Conservation (phyloP, 2,797 vertebrate species). For the Squalus acanthias region DNA sequence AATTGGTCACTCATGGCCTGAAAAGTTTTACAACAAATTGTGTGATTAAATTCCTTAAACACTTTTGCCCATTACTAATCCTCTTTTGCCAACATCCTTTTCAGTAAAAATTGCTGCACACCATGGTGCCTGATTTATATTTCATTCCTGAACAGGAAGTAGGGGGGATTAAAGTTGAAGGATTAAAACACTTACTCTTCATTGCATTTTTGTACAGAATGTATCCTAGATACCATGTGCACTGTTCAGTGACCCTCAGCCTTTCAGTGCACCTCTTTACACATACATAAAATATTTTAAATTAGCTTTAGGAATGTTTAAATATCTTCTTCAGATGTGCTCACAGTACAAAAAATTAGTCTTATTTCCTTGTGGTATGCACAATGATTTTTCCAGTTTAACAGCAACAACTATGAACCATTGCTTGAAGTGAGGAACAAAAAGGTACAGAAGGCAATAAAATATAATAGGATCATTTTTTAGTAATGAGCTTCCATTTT, state of each 20-base stretch:
- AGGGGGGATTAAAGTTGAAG: constrained; percentile 60
- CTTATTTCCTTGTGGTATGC: not conserved
- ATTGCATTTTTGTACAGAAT: constrained; percentile 55
- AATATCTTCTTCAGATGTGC: not conserved
- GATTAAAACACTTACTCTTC: constrained; percentile 67
- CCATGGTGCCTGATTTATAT: constrained; percentile 61
- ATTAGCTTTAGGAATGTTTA: constrained; percentile 44
- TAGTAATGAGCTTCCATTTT: not conserved
- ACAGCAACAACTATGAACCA: not conserved
- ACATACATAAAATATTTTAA: constrained; percentile 58
- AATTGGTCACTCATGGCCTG: constrained; percentile 50
- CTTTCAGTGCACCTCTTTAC: constrained; percentile 51
- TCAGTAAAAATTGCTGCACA: constrained; percentile 56
- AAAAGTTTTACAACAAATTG: constrained; percentile 60
- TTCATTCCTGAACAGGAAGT: constrained; percentile 67
- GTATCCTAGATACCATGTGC: constrained; percentile 61
- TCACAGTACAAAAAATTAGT: not conserved
- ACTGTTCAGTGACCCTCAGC: constrained; percentile 55
- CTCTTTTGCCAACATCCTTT: constrained; percentile 56
- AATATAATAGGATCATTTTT: constrained; percentile 34
- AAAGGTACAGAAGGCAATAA: constrained; percentile 17
- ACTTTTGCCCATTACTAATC: constrained; percentile 57
- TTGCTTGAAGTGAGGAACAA: constrained; percentile 21
- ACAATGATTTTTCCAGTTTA: not conserved
- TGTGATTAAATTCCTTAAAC: constrained; percentile 62